A percentile compares a stretch with the other conserved stretches of the same genome.
These are phyloP conservation scores for Akabosia matsudoensis DNA, from an alignment of 1,140 invertebrate species.

Conservation along the genomic window DNA sequence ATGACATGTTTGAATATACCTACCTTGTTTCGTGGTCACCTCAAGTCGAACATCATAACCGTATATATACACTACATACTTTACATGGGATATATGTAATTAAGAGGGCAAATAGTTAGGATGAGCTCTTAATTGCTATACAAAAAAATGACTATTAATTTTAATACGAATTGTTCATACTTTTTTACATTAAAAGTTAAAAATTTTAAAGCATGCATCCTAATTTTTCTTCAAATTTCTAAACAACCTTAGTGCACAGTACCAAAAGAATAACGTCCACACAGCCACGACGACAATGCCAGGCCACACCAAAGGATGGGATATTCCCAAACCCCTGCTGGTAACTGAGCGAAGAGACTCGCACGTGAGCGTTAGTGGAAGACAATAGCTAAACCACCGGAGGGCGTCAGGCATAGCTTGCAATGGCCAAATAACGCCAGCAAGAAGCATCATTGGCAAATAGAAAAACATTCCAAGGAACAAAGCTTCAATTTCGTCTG, in stretches of 20 bases:
- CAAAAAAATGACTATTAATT: background rate
- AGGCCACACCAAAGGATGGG: constrained; percentile 2
- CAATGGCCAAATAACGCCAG: constrained; percentile 78
- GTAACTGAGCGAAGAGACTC: constrained; percentile 1
- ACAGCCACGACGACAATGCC: background rate
- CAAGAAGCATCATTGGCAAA: constrained; percentile 9
- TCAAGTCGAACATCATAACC: background rate
- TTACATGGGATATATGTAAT: background rate
- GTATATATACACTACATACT: background rate
- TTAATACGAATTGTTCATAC: background rate
- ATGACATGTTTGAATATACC: background rate
- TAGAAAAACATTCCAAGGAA: constrained; percentile 20
- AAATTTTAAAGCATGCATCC: background rate
- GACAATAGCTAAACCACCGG: constrained; percentile 61
- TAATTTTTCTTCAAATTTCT: background rate
- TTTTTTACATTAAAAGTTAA: background rate
- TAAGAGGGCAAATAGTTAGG: too few species aligned
- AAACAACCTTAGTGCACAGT: background rate
- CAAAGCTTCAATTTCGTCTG: constrained; percentile 6
- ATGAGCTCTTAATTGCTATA: too few species aligned
- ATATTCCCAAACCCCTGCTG: background rate
- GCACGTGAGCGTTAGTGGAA: background rate
- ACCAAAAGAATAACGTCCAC: background rate
- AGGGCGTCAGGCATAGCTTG: constrained; percentile 84
- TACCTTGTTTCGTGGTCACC: background rate